Evolutionary conservation across 1,140 invertebrate species (phyloP).

Genomic region (Stegodyphus dumicola): DNA sequence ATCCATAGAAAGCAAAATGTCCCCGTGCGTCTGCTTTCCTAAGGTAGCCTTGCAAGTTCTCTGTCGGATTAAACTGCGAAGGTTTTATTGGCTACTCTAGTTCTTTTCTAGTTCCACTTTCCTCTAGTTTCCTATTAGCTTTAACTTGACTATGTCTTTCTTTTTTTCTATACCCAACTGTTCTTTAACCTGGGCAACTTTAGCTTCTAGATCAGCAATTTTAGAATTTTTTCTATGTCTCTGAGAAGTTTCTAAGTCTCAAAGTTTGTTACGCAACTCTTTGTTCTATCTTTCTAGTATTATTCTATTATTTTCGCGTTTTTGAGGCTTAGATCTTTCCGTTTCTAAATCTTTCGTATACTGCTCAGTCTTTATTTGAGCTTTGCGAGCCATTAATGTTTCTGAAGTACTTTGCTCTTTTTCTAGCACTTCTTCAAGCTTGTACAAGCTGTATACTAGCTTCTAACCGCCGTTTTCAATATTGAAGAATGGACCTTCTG

Average conservation of each 20-base stretch:
- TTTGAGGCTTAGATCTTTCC: constrained; percentile 88
- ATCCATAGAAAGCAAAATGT: too few relatives aligned
- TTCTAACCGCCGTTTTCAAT: constrained; percentile 97
- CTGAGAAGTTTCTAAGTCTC: constrained; percentile 91
- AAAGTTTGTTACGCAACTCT: constrained; percentile 80
- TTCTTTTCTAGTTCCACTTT: too few relatives aligned
- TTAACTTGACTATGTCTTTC: constrained; percentile 62
- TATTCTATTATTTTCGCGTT: constrained; percentile 87
- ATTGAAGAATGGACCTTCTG: constrained; percentile 67
- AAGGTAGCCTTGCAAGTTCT: too few relatives aligned
- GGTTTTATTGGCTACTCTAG: too few relatives aligned
- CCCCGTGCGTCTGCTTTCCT: too few relatives aligned
- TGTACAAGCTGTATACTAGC: constrained; percentile 89
- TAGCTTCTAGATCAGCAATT: constrained; percentile 91
- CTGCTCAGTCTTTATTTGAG: constrained; percentile 83
- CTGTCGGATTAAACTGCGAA: too few relatives aligned
- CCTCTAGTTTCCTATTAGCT: too few relatives aligned
- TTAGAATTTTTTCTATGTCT: constrained; percentile 93
- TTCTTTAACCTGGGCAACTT: constrained; percentile 94
- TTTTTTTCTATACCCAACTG: constrained; percentile 92
- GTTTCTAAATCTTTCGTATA: constrained; percentile 82
- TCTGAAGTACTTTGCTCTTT: constrained; percentile 95
- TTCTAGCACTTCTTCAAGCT: constrained; percentile 95
- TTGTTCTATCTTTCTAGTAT: constrained; percentile 83
- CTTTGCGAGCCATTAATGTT: constrained; percentile 84